These are phyloP conservation scores for Danio tinwini DNA, from an alignment of 2,797 vertebrate genomes.

Conservation along the genomic window DNA sequence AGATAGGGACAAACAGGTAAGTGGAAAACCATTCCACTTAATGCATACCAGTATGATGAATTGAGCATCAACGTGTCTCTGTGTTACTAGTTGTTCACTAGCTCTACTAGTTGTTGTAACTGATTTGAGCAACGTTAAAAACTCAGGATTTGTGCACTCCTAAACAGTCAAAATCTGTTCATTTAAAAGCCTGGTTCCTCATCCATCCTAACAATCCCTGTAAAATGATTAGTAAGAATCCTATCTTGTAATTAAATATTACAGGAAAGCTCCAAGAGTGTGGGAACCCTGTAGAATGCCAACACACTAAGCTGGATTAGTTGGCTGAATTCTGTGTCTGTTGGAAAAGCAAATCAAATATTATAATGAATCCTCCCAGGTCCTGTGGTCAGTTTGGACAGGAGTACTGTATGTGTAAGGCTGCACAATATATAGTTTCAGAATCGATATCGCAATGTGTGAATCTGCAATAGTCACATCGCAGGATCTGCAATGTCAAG, in stretches of 20 bases:
- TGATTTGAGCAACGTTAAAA: background rate
- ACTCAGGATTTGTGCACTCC: background rate
- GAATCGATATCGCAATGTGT: too few relatives aligned
- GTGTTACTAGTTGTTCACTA: background rate
- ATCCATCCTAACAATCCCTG: background rate
- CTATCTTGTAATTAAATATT: background rate
- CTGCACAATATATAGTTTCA: too few relatives aligned
- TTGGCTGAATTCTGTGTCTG: background rate
- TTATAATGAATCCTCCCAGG: background rate
- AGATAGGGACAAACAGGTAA: conserved; percentile 82
- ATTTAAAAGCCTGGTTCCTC: background rate
- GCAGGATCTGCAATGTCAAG: too few relatives aligned
- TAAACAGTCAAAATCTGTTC: background rate
- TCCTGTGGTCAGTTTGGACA: background rate
- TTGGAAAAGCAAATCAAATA: background rate
- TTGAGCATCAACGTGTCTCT: background rate
- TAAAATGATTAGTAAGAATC: background rate
- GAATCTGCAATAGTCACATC: too few relatives aligned
- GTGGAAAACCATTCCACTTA: conserved; percentile 39
- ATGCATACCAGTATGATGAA: background rate
- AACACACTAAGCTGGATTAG: conserved; percentile 25
- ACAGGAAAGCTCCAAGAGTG: background rate
- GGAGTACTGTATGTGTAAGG: background rate
- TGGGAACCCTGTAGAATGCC: background rate
- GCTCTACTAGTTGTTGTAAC: background rate